phyloP scores from a whole-genome alignment of 1,140 invertebrate genomes.

The Charaxes varanes region DNA sequence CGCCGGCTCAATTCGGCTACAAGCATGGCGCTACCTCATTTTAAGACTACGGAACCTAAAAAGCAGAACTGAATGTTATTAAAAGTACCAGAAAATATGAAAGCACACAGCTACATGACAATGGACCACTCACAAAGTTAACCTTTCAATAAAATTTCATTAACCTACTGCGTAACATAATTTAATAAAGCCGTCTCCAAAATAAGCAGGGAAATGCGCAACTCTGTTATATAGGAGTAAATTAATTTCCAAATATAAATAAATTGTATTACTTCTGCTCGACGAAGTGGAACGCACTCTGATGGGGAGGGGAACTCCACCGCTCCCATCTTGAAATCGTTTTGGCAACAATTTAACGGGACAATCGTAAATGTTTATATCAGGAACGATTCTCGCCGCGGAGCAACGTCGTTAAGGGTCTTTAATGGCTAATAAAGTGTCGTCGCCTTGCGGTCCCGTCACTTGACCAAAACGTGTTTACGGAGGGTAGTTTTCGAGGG shows the following conservation, averaged over 20 bases:
- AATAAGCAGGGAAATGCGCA: slow-evolving; percentile 34
- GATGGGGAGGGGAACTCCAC: slow-evolving; percentile 45
- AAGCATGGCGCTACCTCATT: no score
- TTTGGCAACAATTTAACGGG: slow-evolving; percentile 65
- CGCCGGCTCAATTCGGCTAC: no score
- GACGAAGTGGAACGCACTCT: slow-evolving; percentile 62
- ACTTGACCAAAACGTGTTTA: no score
- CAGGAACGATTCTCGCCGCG: slow-evolving; percentile 14
- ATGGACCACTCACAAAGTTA: no score
- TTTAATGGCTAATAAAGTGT: slow-evolving; percentile 67
- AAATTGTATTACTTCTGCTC: slow-evolving; percentile 66
- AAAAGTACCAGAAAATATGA: no score
- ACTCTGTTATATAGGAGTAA: slow-evolving; percentile 56
- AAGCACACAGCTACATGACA: no score
- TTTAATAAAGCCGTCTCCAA: no score
- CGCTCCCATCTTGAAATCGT: slow-evolving; percentile 46
- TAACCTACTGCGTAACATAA: no score
- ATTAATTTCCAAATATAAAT: slow-evolving; percentile 69
- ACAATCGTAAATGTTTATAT: slow-evolving; percentile 6
- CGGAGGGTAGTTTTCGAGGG: no score
- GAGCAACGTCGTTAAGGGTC: slow-evolving; percentile 44
- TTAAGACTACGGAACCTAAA: no score
- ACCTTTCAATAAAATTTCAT: no score
- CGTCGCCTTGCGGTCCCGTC: slow-evolving; percentile 26
- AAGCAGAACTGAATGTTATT: no score